A percentile compares a stretch with the other conserved stretches of the same genome.
phyloP scores from a whole-genome alignment of 2,888 invertebrate genomes.

The Melitaea athalia region DNA sequence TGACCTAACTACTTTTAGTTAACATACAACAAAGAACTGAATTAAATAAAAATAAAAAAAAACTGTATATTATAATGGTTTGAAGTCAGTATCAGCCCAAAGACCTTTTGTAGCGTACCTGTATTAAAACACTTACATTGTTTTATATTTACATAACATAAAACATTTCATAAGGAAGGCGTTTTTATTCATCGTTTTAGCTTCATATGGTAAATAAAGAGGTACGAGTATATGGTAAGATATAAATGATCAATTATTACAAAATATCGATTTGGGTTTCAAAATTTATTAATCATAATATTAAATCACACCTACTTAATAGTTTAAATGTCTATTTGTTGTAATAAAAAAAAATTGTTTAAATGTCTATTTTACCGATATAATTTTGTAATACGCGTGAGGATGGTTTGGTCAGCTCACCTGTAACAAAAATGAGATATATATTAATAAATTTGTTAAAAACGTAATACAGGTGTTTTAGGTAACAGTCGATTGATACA shows the following conservation, averaged over 20 bases:
- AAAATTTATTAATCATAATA: background rate
- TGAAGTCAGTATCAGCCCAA: background rate
- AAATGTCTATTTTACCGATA: background rate
- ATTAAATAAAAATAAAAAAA: too few relatives aligned
- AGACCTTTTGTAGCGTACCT: slow-evolving; percentile 12
- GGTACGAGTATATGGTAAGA: slow-evolving; percentile 39
- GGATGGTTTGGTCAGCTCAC: slow-evolving; percentile 39
- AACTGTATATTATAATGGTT: background rate
- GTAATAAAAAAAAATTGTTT: too few relatives aligned
- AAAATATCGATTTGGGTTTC: background rate
- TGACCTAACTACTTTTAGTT: too few relatives aligned
- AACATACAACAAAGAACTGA: too few relatives aligned
- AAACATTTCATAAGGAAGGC: background rate
- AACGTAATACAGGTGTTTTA: background rate
- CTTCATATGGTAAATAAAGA: slow-evolving; percentile 44
- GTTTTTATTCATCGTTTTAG: background rate
- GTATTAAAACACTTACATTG: slow-evolving; percentile 3
- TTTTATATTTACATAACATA: slow-evolving; percentile 5
- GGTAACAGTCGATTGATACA: slow-evolving; percentile 32
- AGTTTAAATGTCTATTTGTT: background rate
- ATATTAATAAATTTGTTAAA: background rate
- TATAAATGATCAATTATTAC: too few relatives aligned
- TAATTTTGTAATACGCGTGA: background rate
- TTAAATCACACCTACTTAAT: slow-evolving; percentile 3
- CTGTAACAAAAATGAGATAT: slow-evolving; percentile 53